A percentile compares a stretch with the other conserved stretches of the same genome.
Evolutionary conservation across 2,888 invertebrate genomes (phyloP).

Genomic region (Papilio protenor): DNA sequence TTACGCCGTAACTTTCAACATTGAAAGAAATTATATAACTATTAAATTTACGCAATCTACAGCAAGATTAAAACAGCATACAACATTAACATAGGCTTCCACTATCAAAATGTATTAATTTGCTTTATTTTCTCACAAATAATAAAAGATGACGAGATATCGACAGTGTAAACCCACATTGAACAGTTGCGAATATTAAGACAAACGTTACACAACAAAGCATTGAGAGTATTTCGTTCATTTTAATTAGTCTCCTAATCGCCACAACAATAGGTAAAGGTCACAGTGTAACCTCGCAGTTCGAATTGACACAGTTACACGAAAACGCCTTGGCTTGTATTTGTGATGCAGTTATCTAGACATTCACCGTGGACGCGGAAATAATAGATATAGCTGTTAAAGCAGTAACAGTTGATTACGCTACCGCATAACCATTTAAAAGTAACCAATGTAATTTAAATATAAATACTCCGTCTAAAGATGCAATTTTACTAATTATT

Average conservation of each 20-base stretch:
- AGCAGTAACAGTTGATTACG: background rate
- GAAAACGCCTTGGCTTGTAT: conserved; percentile 31
- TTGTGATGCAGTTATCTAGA: conserved; percentile 23
- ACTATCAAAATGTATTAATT: background rate
- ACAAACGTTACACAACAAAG: conserved; percentile 33
- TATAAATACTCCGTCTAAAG: background rate
- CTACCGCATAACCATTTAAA: background rate
- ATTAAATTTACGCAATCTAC: too few relatives aligned
- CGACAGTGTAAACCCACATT: background rate
- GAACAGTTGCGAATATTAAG: conserved; percentile 6
- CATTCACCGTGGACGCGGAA: conserved; percentile 10
- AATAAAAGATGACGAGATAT: background rate
- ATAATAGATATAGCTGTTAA: conserved; percentile 5
- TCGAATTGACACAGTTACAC: conserved; percentile 37
- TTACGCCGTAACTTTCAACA: too few relatives aligned
- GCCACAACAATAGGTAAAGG: conserved; percentile 41
- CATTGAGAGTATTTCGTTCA: conserved; percentile 38
- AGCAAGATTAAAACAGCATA: too few relatives aligned
- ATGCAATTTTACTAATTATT: background rate
- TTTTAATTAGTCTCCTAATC: conserved; percentile 41
- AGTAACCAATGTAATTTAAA: background rate
- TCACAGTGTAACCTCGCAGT: conserved; percentile 34
- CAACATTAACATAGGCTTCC: too few relatives aligned
- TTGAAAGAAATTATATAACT: too few relatives aligned
- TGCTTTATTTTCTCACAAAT: too few relatives aligned